Evolutionary conservation across 2,888 invertebrate species (phyloP), one percentile per base, ranked within the genome.

Genomic region (Scaptodrosophila latifasciaeformis): DNA sequence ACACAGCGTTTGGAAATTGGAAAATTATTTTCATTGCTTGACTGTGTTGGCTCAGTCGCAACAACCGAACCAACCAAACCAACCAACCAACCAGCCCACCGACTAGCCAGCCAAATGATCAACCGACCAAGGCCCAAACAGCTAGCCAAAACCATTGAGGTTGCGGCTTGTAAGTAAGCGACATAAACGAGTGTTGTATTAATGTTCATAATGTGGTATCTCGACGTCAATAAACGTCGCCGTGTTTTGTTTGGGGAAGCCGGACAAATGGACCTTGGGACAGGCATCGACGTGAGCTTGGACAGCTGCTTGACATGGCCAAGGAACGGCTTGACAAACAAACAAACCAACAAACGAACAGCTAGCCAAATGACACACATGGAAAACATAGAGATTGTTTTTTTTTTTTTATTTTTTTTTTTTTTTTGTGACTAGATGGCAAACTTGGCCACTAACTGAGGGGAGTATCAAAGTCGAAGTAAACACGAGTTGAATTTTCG

Each of bases 181-280:
- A 80, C 84, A 79, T 83, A 83, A 83, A 83, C 82, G 84, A 82
- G 84, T 84, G 83, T 83, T 83, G 83, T 79, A 82, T 83, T 83
- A 83, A 83, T 84, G 84, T 83, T 84, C 84, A 80, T 82, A 84
- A 82, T 80, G 84, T 83, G 84, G 84, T 82, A 83, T 84, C 82
- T 81, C 80, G 76, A 83, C 84, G 84, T 84, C 83, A 83, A 84
- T 83, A 83, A 84, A 83, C 84, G 84, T 83, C 83, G 82, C 78
- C 76, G 67, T 63, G 44, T 31, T 58, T 18, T 34, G 19, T 27
- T 39, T 29, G 39, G 51, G 47, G 74, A 49, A 49, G n/a, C 39
- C 56, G 58, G 48, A 56, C 57, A 60, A 61, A 62, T 62, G 59
- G 66, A 77, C 75, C 12, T 30, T n/a, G n/a, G 31, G 30, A 52